A percentile compares a stretch with the other conserved stretches of the same genome.
Conservation (phyloP, 1,140 invertebrate genomes). For the Zaprionus ornatus region DNA sequence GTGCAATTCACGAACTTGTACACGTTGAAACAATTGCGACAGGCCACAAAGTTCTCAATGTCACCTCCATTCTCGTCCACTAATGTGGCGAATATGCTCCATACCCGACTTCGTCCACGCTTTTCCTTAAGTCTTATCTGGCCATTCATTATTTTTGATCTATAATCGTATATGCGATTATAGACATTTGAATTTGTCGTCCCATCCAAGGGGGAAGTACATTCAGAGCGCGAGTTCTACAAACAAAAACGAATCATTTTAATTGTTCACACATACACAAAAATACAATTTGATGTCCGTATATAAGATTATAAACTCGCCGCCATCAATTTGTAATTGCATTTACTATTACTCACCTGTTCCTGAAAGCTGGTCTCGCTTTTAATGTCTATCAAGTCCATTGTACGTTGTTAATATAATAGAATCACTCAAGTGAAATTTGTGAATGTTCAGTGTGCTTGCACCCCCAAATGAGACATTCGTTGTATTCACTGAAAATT, state of each 20-base stretch:
- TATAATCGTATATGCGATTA: neutral
- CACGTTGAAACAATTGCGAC: slow-evolving; percentile 4
- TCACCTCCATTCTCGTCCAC: neutral
- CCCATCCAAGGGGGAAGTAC: neutral
- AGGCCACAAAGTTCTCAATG: slow-evolving; percentile 1
- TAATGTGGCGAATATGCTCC: slow-evolving; percentile 1
- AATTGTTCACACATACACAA: neutral
- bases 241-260: neutral
- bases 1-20: slow-evolving; percentile 3
- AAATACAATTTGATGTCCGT: neutral
- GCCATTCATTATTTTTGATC: slow-evolving; percentile 6
- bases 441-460: neutral
- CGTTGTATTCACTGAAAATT: neutral
- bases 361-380: neutral
- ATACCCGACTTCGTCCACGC: neutral
- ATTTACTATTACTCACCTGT: neutral
- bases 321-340: neutral
- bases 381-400: neutral
- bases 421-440: neutral
- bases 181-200: neutral
- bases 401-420: neutral
- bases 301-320: neutral
- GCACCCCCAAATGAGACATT: slow-evolving; percentile 1
- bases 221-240: neutral
- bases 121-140: slow-evolving; percentile 5